phyloP scores from a whole-genome alignment of 2,888 invertebrate species.

The Thereva unica region DNA sequence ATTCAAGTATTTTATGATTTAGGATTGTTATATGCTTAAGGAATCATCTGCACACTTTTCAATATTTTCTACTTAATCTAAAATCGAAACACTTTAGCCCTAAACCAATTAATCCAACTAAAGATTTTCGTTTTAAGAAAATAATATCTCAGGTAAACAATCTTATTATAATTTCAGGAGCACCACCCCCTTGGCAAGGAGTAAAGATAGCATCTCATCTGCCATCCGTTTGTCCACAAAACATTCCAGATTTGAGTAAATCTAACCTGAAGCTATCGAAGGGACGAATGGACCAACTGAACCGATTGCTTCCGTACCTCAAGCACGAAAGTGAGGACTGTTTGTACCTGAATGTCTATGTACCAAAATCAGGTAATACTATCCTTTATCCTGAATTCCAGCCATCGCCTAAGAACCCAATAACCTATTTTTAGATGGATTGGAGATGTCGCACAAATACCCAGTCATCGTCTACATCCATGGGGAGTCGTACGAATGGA shows the following conservation, averaged over 20 bases:
- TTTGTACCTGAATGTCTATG: constrained; percentile 88
- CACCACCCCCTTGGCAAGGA: constrained; percentile 79
- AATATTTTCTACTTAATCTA: no score
- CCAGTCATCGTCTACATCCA: constrained; percentile 92
- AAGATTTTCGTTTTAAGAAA: no score
- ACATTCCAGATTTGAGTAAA: constrained; percentile 69
- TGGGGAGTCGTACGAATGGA: constrained; percentile 96
- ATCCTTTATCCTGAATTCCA: background rate
- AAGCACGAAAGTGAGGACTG: constrained; percentile 82
- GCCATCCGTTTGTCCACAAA: constrained; percentile 86
- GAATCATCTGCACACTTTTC: no score
- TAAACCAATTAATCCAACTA: no score
- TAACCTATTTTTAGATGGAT: constrained; percentile 45
- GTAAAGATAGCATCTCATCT: constrained; percentile 70
- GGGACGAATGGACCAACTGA: constrained; percentile 72
- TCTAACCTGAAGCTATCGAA: constrained; percentile 64
- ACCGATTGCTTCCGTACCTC: constrained; percentile 72
- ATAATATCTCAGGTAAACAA: no score
- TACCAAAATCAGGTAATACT: constrained; percentile 79
- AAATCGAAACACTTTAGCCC: no score
- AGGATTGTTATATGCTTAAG: no score
- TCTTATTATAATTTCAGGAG: constrained; percentile 59
- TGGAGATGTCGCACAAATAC: constrained; percentile 63
- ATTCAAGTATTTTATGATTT: no score
- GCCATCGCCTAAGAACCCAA: background rate